Evolutionary conservation across 2,888 invertebrate species (phyloP), one percentile per base, ranked within the genome.

Genomic region (Hypsopygia costalis): DNA sequence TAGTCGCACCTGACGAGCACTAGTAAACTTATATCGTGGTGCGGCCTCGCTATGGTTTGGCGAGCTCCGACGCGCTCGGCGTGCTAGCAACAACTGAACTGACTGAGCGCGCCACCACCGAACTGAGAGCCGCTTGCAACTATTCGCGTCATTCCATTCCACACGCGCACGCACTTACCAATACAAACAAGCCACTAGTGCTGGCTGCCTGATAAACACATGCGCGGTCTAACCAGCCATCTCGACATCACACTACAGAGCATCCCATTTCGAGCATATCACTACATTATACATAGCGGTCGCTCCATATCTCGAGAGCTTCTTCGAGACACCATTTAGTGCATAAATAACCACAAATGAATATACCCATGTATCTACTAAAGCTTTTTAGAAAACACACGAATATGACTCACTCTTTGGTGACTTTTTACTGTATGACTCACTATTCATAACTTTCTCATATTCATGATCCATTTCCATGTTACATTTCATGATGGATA

Each of bases 61-160:
- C 74, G 86, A 86, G 83, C 75, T 77, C 74, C 76, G 81, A 71
- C 68, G 66, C 72, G 74, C 65, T 62, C 76, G 76, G 64, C 69
- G 77, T 59, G 55, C 63, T 67, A 62, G 60, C 69, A 71, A 71
- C 66, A 67, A 82, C 87, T 85, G 85, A 67, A 82, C 87, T 85
- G 85, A 76, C 55, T 52, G 58, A 61, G 67, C 58, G 57, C 60
- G 67, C 58, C 62, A 65, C 55, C 53, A 52, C 52, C 64, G 61
- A 61, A 62, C 56, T 58, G 60, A 61, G 36, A 30, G 49, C 58
- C 66, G 74, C 74, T 68, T 73, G 76, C 81, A 79, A 75, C 69
- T 78, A 81, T 86, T 83, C 86, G 83, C 86, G 82, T 85, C 81
- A 85, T 71, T 67, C 71, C 72, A 67, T 69, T 71, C 74, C 69